A percentile compares a stretch with the other conserved stretches of the same genome.
phyloP scores from a whole-genome alignment of 2,888 invertebrate genomes.

The Sminthurides aquaticus region DNA sequence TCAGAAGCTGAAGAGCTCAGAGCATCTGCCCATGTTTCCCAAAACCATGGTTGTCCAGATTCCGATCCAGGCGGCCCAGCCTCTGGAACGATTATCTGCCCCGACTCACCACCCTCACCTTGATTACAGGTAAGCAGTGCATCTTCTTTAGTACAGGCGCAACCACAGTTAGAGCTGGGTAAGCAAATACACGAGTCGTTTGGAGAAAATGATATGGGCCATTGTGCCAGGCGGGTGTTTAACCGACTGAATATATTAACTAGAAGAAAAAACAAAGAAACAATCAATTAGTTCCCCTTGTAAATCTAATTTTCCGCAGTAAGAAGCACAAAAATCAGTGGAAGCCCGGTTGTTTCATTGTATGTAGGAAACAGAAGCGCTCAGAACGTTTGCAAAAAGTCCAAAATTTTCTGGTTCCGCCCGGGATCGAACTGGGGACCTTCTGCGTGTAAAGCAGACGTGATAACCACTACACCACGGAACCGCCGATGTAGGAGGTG shows the following conservation, averaged over 20 bases:
- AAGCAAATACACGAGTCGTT: slow-evolving; percentile 12
- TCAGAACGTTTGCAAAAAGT: not conserved
- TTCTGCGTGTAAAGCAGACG: slow-evolving; percentile 41
- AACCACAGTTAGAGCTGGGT: not conserved
- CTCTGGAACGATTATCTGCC: not conserved
- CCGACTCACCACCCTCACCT: not conserved
- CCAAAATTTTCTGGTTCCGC: slow-evolving; percentile 31
- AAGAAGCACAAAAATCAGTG: not conserved
- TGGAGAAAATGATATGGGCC: slow-evolving; percentile 11
- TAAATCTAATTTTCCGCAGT: not conserved
- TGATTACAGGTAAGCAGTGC: not conserved
- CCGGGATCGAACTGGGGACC: slow-evolving; percentile 41
- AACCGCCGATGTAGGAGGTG: slow-evolving; percentile 14
- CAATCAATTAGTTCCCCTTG: no score
- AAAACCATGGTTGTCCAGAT: not conserved
- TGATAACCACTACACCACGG: slow-evolving; percentile 42
- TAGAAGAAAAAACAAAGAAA: not conserved
- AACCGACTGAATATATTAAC: slow-evolving; percentile 13
- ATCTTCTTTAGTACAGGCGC: slow-evolving; percentile 8
- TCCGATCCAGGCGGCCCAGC: not conserved
- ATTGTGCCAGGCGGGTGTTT: slow-evolving; percentile 4
- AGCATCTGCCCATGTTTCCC: not conserved
- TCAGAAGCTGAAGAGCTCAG: not conserved
- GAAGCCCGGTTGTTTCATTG: no score
- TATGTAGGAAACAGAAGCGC: no score